These are phyloP conservation scores for Agelas oroides DNA, from an alignment of 37 sponge, comb jelly and placozoan genomes.

Conservation along the genomic window DNA sequence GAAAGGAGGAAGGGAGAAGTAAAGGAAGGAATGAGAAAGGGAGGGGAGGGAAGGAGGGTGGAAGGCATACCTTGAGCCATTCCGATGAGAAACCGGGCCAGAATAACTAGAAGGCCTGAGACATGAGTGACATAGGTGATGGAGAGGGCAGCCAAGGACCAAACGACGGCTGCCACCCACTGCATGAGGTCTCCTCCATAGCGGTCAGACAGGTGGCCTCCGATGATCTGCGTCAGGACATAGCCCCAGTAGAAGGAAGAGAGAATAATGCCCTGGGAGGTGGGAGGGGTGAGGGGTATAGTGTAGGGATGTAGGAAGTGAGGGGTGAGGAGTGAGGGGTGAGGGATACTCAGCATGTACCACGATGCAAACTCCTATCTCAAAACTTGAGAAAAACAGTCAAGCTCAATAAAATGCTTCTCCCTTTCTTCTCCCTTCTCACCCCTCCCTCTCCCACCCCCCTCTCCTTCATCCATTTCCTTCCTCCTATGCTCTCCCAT, in stretches of 20 bases:
- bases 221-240: slow-evolving; percentile 25
- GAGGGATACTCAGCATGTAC: no score
- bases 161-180: slow-evolving; percentile 38
- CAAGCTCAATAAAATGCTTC: no score
- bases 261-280: slow-evolving; percentile 30
- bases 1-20: slow-evolving; percentile 17
- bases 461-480: no score
- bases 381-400: no score
- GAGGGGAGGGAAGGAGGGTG: neutral
- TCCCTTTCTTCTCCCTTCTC: no score
- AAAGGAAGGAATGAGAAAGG: neutral
- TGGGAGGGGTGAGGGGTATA: neutral
- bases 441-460: no score
- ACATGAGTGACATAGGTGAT: neutral
- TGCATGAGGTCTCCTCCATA: slow-evolving; percentile 48
- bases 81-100: slow-evolving; percentile 38
- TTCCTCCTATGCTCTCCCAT: no score
- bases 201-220: slow-evolving; percentile 19
- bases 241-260: slow-evolving; percentile 63
- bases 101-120: slow-evolving; percentile 2
- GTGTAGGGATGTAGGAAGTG: no score
- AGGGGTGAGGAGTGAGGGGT: neutral
- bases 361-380: no score
- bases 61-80: slow-evolving; percentile 49
- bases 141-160: slow-evolving; percentile 35